Percentiles rank a stretch among this genome's conserved stretches.
phyloP scores from a whole-genome alignment of 2,113 vertebrate species.

The Podarcis muralis region DNA sequence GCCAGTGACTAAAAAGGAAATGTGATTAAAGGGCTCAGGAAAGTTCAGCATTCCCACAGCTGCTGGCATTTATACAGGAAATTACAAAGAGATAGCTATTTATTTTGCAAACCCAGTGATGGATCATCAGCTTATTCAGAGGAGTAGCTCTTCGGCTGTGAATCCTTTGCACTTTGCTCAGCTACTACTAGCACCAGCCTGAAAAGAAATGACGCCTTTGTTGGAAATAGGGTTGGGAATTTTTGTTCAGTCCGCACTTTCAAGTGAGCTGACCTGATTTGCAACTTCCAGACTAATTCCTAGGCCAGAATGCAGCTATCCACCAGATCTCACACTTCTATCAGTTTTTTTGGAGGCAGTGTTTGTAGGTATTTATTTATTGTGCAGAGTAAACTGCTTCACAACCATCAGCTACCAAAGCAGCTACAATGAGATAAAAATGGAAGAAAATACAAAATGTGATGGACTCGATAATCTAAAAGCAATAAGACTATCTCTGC shows the following conservation, averaged over 20 bases:
- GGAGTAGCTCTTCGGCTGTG: background rate
- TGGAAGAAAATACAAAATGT: too few species aligned
- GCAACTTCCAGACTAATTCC: background rate
- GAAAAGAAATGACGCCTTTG: rapidly evolving
- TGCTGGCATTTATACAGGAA: constrained; percentile 30
- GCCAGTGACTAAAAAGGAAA: background rate
- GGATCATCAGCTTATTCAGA: background rate
- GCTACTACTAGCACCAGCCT: rapidly evolving
- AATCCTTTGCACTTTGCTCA: background rate
- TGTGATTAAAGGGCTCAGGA: background rate
- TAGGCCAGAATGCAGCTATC: background rate
- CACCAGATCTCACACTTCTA: background rate
- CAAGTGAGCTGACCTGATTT: background rate
- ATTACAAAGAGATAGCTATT: background rate
- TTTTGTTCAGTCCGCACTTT: background rate
- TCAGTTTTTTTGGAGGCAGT: background rate
- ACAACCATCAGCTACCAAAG: too few species aligned
- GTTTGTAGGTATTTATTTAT: too few species aligned
- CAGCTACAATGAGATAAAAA: too few species aligned
- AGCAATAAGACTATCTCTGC: too few species aligned
- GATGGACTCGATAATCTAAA: too few species aligned
- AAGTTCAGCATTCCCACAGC: background rate
- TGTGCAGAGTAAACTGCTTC: too few species aligned
- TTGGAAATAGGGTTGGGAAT: background rate
- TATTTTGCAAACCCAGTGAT: background rate